Evolutionary conservation across 2,888 invertebrate species (phyloP).

Genomic region (Meiosimyza platycephala): DNA sequence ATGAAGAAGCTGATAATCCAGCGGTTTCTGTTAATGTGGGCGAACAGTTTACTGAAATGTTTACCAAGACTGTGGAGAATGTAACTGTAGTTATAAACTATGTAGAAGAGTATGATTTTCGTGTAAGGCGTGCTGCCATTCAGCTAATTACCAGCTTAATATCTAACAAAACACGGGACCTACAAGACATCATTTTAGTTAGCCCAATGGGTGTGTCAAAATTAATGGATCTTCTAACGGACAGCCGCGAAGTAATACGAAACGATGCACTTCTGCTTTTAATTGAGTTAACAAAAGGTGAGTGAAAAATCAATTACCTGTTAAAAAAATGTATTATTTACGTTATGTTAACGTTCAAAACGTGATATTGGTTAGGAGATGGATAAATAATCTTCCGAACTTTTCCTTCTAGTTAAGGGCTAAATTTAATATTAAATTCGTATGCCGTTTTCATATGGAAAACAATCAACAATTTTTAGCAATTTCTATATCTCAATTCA

Average conservation of each 20-base stretch:
- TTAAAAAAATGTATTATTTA: too few species aligned
- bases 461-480: too few species aligned
- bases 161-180: slow-evolving; percentile 85
- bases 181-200: slow-evolving; percentile 87
- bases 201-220: slow-evolving; percentile 98
- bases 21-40: slow-evolving; percentile 79
- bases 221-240: slow-evolving; percentile 94
- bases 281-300: slow-evolving; percentile 83
- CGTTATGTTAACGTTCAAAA: too few species aligned
- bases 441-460: too few species aligned
- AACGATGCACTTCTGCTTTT: slow-evolving; percentile 94
- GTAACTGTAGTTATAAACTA: slow-evolving; percentile 84
- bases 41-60: slow-evolving; percentile 97
- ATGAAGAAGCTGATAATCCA: slow-evolving; percentile 81
- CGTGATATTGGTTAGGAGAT: too few species aligned
- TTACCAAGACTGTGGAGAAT: slow-evolving; percentile 89
- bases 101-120: slow-evolving; percentile 95
- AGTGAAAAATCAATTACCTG: not conserved
- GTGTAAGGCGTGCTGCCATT: slow-evolving; percentile 90
- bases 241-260: slow-evolving; percentile 93
- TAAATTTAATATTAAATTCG: too few species aligned
- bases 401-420: too few species aligned
- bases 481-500: too few species aligned
- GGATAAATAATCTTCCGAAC: too few species aligned
- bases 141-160: slow-evolving; percentile 89